Conservation (phyloP, 1,140 invertebrate genomes). For the Lepidurus arcticus region DNA sequence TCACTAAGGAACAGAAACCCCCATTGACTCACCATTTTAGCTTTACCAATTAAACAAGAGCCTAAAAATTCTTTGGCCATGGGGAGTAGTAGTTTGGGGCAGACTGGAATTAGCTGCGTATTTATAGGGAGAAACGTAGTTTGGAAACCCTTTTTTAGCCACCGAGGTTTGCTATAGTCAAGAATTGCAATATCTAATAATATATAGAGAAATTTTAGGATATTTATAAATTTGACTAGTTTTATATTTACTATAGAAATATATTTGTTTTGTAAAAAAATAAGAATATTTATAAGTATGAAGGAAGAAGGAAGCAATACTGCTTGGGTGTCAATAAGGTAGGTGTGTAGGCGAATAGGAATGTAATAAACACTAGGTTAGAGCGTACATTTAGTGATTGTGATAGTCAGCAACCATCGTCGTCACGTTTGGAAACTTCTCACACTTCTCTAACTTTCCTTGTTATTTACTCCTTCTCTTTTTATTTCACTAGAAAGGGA, state of each 20-base stretch:
- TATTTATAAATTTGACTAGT: too few species aligned
- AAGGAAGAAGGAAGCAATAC: background rate
- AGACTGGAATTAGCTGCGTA: too few species aligned
- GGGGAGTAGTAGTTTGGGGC: background rate
- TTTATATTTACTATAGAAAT: too few species aligned
- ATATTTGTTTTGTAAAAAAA: too few species aligned
- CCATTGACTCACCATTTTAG: conserved; percentile 21
- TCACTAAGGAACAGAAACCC: conserved; percentile 4
- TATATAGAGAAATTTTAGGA: too few species aligned
- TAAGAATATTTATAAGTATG: too few species aligned
- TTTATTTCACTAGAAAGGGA: conserved; percentile 16
- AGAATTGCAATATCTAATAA: too few species aligned
- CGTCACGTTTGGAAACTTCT: background rate
- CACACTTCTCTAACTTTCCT: background rate
- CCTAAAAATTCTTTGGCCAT: background rate
- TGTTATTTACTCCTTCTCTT: background rate
- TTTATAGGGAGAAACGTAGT: too few species aligned
- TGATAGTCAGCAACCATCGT: background rate
- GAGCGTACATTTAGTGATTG: background rate
- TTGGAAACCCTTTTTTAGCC: too few species aligned
- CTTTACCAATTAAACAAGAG: background rate
- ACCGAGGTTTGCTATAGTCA: too few species aligned
- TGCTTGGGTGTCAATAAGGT: background rate
- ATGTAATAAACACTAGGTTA: background rate
- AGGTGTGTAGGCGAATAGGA: background rate